These are phyloP conservation scores for Entelurus aequoreus DNA, from an alignment of 2,113 vertebrate species.

Conservation along the genomic window DNA sequence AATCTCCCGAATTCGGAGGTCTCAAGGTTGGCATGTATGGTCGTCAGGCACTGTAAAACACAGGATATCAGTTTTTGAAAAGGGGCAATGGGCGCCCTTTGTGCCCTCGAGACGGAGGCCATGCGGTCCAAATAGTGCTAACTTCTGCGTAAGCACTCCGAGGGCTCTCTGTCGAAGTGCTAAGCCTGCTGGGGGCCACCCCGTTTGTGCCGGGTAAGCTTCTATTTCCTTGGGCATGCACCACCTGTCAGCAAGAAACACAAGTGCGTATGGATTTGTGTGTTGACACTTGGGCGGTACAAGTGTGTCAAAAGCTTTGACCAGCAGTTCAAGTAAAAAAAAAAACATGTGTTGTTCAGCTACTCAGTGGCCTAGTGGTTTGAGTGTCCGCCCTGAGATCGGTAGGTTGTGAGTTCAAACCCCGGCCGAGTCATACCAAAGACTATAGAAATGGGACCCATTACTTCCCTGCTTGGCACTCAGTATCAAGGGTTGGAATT, in stretches of 20 bases:
- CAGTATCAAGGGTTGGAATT: no score
- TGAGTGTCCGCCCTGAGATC: no score
- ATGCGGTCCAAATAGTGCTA: constrained; percentile 51
- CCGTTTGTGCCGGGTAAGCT: constrained; percentile 54
- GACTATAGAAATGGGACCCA: no score
- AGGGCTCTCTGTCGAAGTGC: constrained; percentile 49
- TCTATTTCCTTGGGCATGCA: constrained; percentile 53
- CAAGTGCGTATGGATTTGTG: constrained; percentile 31
- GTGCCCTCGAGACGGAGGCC: constrained; percentile 47
- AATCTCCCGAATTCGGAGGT: no score
- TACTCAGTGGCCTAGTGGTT: no score
- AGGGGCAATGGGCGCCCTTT: constrained; percentile 48
- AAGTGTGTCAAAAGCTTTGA: constrained; percentile 25
- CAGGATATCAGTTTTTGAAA: constrained; percentile 31
- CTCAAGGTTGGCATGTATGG: neutral
- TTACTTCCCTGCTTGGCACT: no score
- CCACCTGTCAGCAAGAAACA: constrained; percentile 54
- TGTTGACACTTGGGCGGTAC: constrained; percentile 18
- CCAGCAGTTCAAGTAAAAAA: constrained; percentile 21
- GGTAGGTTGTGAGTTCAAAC: no score
- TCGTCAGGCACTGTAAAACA: constrained; percentile 21
- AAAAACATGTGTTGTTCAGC: constrained; percentile 28
- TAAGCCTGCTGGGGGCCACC: constrained; percentile 45
- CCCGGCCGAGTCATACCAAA: no score
- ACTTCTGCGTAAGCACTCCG: constrained; percentile 44